phyloP scores from a whole-genome alignment of 2,113 vertebrate genomes.

The Pogonocichla stellata region DNA sequence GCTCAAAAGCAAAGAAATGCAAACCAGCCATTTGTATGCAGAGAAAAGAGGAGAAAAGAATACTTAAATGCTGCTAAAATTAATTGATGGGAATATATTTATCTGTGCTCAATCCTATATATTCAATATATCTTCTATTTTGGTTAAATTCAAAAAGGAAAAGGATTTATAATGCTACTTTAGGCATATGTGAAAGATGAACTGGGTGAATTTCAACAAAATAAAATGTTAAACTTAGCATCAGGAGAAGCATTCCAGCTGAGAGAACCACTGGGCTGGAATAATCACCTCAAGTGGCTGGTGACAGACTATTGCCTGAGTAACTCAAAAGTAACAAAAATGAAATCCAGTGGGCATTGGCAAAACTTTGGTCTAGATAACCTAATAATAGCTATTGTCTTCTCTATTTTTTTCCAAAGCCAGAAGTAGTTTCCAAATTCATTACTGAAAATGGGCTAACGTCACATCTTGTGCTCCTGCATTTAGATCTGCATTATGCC shows the following conservation, averaged over 20 bases:
- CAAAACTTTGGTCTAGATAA: slow-evolving; percentile 22
- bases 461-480: neutral
- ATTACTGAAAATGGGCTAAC: slow-evolving; percentile 6
- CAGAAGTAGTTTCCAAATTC: slow-evolving; percentile 16
- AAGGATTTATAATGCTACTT: neutral
- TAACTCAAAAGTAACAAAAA: slow-evolving; percentile 51
- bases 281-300: slow-evolving; percentile 51
- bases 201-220: slow-evolving; percentile 35
- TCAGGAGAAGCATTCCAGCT: slow-evolving; percentile 27
- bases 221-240: slow-evolving; percentile 53
- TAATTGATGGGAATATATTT: slow-evolving; percentile 2
- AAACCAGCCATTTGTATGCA: neutral
- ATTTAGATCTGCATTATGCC: neutral
- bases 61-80: neutral
- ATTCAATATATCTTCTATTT: neutral
- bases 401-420: neutral
- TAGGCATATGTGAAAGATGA: slow-evolving; percentile 4
- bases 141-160: neutral
- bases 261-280: slow-evolving; percentile 49
- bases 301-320: slow-evolving; percentile 40
- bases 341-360: slow-evolving; percentile 20
- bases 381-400: neutral
- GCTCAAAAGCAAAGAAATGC: neutral
- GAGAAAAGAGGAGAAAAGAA: neutral
- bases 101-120: neutral